Evolutionary conservation across 2,797 vertebrate species (phyloP).

Genomic region (Sebastes trivittatus): DNA sequence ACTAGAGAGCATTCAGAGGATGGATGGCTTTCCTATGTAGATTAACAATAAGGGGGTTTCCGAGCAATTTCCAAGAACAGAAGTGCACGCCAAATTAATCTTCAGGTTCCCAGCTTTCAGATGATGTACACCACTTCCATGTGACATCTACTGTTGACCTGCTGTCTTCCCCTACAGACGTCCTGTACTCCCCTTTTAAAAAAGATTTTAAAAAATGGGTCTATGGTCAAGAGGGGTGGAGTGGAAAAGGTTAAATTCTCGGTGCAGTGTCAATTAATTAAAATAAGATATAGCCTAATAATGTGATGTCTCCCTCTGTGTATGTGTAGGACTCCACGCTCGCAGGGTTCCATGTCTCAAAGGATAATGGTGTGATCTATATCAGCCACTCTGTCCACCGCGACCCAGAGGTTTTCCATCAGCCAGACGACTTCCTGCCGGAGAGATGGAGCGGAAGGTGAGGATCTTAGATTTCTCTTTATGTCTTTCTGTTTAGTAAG

Average conservation of each 20-base stretch:
- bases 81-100: too few species aligned
- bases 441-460: constrained; percentile 75
- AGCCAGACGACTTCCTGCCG: constrained; percentile 72
- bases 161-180: too few species aligned
- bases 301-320: not conserved
- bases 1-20: accelerated
- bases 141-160: too few species aligned
- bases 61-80: too few species aligned
- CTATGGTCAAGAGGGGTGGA: too few species aligned
- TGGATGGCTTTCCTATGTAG: too few species aligned
- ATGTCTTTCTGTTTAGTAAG: not conserved
- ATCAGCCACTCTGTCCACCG: constrained; percentile 69
- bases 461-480: not conserved
- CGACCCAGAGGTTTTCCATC: constrained; percentile 74
- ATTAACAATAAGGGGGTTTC: too few species aligned
- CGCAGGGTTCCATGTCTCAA: constrained; percentile 63
- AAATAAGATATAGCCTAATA: not conserved
- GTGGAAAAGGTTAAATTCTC: not conserved
- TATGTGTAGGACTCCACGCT: constrained; percentile 69
- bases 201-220: too few species aligned
- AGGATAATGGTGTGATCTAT: constrained; percentile 61
- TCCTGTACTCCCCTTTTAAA: accelerated
- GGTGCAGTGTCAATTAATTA: not conserved
- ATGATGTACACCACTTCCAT: too few species aligned
- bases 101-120: too few species aligned